These are phyloP conservation scores for Forbesichthys papilliferus DNA, from an alignment of 2,113 vertebrate species.

Conservation along the genomic window DNA sequence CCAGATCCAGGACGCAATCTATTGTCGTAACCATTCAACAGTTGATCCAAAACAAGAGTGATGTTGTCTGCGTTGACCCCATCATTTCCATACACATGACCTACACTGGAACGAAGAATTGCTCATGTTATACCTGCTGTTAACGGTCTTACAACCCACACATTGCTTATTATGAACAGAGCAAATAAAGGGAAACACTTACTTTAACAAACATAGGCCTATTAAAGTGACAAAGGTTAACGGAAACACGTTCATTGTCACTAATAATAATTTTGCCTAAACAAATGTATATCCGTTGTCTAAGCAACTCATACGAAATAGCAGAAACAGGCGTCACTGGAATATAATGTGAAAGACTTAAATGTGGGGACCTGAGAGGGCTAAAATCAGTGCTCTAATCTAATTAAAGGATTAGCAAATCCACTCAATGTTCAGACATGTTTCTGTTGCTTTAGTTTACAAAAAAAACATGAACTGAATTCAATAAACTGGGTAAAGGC, in stretches of 20 bases:
- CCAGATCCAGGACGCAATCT: constrained; percentile 88
- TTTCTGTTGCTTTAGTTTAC: background rate
- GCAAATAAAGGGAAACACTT: constrained; percentile 3
- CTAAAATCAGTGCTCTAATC: constrained; percentile 60
- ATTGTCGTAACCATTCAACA: constrained; percentile 93
- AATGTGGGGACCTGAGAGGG: constrained; percentile 11
- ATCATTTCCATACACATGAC: constrained; percentile 61
- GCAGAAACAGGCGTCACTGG: constrained; percentile 3
- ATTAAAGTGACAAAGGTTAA: constrained; percentile 40
- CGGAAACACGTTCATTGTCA: constrained; percentile 40
- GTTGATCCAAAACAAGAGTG: constrained; percentile 86
- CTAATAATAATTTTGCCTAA: background rate
- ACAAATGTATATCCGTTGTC: constrained; percentile 10
- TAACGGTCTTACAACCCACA: background rate
- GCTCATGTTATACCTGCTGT: background rate
- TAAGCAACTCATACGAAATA: constrained; percentile 9
- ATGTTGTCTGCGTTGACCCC: constrained; percentile 84
- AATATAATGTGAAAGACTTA: constrained; percentile 33
- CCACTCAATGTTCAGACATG: constrained; percentile 64
- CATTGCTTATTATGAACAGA: background rate
- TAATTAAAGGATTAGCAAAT: constrained; percentile 76
- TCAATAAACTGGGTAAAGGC: background rate
- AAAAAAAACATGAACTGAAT: background rate
- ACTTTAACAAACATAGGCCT: constrained; percentile 48
- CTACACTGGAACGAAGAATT: constrained; percentile 67